Base-by-base conservation (phyloP, 2,888 invertebrate species). In the Coleophora deauratella region DNA sequence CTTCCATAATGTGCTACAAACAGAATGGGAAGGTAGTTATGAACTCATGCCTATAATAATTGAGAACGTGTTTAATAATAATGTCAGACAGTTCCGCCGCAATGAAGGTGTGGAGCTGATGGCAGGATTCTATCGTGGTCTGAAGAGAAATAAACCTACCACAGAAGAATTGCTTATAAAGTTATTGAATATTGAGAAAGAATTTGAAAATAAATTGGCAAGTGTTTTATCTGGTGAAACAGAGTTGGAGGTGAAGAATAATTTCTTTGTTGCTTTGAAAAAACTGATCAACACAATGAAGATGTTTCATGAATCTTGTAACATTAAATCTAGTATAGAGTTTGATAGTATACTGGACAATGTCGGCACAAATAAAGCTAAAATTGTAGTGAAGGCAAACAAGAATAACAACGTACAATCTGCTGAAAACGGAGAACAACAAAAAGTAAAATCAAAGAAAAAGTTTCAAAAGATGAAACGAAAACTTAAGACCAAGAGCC, bases 51-150 rank as follows among this genome's bases (percentile, higher is more conserved):
- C 87, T 0, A 59, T 87, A 38, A 62, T 92, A 38, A 75, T 89
- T n/a, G 77, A 88, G 15, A 89, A 88, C 57, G 80, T 90, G 40
- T 90, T 93, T 45, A 85, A 87, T 40, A 66, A 73, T 12, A 82
- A 86, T 13, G 87, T 91, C 2, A 82, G 92, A 45, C 88, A 89
- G 27, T 93, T 90, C 56, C 82, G 91, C 15, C 87, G 90, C 34
- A 89, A 87, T 47, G 92, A 93, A 72, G 91, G 91, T 0, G 57
- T 91, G 1, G 91, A 92, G 57, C 71, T 93, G 43, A 62, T 93
- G 35, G 75, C 81, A n/a, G 77, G 88, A 2, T 90, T 92, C 50
- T 93, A 91, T 63, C 81, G 85, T 37, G 89, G 91, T 52, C 70
- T 88, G 10, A 86, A 90, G 54, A 70, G 85, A 46, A 66, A 57